Evolutionary conservation across 2,113 vertebrate genomes (phyloP).

Genomic region (Ahaetulla prasina): DNA sequence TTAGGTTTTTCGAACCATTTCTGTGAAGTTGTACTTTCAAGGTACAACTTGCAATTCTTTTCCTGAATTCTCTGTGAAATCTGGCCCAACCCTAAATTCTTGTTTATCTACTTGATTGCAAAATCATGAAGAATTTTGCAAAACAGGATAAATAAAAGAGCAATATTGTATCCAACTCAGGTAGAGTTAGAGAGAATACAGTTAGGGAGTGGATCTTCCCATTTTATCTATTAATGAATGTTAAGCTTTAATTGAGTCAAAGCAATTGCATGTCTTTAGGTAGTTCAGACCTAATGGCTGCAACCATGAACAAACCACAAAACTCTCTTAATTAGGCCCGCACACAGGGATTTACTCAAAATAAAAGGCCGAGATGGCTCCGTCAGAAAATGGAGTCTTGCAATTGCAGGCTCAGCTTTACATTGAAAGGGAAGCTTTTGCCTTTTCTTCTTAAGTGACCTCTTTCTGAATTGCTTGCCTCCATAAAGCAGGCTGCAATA

Average conservation of each 20-base stretch:
- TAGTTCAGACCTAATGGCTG: background rate
- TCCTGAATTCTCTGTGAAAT: background rate
- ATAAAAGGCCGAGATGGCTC: background rate
- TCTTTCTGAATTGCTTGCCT: constrained; percentile 1
- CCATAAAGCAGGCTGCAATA: background rate
- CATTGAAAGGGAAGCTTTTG: background rate
- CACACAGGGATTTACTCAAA: background rate
- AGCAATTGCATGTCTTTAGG: background rate
- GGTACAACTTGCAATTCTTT: background rate
- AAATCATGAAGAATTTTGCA: background rate
- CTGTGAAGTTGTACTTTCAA: background rate
- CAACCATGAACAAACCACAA: background rate
- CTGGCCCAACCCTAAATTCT: background rate
- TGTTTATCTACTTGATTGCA: background rate
- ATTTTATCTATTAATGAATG: background rate
- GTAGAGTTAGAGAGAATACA: background rate
- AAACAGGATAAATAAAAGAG: background rate
- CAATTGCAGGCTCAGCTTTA: background rate
- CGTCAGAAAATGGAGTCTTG: background rate
- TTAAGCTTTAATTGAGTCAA: background rate
- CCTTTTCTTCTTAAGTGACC: background rate
- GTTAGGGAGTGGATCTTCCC: background rate
- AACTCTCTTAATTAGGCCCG: background rate
- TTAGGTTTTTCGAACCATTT: background rate
- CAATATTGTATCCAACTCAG: background rate